These are phyloP conservation scores for Vireo altiloquus DNA, from an alignment of 2,113 vertebrate species.

Conservation along the genomic window DNA sequence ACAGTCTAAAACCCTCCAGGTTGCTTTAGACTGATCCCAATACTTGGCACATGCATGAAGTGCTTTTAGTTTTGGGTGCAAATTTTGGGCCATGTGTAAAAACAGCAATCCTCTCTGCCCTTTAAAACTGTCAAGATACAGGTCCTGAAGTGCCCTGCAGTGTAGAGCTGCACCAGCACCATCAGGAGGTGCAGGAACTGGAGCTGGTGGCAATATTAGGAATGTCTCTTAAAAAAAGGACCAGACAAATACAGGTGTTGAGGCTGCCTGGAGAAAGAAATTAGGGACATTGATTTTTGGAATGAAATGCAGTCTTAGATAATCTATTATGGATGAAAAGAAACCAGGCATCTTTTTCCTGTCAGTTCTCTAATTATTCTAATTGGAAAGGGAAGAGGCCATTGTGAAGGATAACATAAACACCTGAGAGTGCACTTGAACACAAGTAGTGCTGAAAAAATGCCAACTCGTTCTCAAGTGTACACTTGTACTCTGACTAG, in stretches of 20 bases:
- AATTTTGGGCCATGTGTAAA: background rate
- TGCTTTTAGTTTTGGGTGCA: background rate
- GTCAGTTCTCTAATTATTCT: constrained; percentile 48
- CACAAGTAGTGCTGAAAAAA: constrained; percentile 44
- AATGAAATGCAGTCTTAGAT: background rate
- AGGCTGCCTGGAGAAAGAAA: background rate
- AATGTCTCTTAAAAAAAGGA: background rate
- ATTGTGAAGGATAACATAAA: constrained; percentile 49
- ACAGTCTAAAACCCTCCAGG: background rate
- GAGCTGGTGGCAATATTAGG: background rate
- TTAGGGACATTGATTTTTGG: background rate
- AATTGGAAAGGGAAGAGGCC: constrained; percentile 52
- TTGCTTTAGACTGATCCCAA: background rate
- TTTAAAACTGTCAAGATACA: background rate
- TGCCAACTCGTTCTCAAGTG: constrained; percentile 41
- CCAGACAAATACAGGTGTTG: background rate
- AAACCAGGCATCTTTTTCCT: background rate
- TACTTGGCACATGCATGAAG: background rate
- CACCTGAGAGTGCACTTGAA: constrained; percentile 61
- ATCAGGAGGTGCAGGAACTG: background rate
- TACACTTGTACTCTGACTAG: constrained; percentile 52
- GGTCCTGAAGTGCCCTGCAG: background rate
- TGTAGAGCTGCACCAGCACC: background rate
- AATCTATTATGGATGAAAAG: background rate
- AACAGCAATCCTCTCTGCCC: rapidly evolving